Percentiles rank a stretch among this genome's conserved stretches.
These are phyloP conservation scores for Drosophila hamatofila DNA, from an alignment of 2,888 invertebrate genomes.

Conservation along the genomic window DNA sequence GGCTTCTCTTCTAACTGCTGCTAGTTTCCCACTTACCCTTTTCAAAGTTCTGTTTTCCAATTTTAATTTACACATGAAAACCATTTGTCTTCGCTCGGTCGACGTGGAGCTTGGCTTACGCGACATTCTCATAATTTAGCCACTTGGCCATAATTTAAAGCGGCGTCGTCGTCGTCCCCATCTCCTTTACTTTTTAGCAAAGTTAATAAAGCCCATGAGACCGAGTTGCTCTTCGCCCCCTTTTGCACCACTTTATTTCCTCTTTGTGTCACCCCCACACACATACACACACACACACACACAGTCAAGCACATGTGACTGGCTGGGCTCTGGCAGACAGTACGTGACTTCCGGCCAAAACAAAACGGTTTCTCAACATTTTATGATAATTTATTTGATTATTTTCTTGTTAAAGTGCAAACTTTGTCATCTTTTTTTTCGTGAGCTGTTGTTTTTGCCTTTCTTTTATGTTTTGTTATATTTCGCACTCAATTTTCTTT, in stretches of 20 bases:
- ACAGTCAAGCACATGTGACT: constrained; percentile 39
- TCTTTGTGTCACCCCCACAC: constrained; percentile 10
- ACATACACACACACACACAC: constrained; percentile 14
- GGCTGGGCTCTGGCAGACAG: constrained; percentile 60
- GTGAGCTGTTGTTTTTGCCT: background rate
- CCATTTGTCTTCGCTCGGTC: constrained; percentile 67
- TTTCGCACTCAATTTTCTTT: constrained; percentile 51
- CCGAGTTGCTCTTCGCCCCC: constrained; percentile 20
- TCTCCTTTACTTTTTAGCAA: constrained; percentile 61
- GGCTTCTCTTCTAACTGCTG: background rate
- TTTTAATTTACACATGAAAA: constrained; percentile 77
- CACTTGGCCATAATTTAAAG: constrained; percentile 78
- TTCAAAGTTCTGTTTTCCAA: constrained; percentile 58
- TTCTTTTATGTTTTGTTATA: constrained; percentile 27
- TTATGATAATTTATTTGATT: constrained; percentile 81
- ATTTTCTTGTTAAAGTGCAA: constrained; percentile 82
- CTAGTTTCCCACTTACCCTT: constrained; percentile 27
- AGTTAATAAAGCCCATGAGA: constrained; percentile 70
- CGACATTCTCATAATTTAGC: constrained; percentile 79
- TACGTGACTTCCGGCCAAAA: constrained; percentile 81
- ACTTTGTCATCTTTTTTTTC: constrained; percentile 70
- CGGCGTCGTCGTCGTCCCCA: constrained; percentile 34
- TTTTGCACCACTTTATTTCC: constrained; percentile 20
- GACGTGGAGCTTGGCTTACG: constrained; percentile 49
- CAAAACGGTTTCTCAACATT: constrained; percentile 77